Evolutionary conservation across 2,888 invertebrate species (phyloP).

Genomic region (Xylocampa areola): DNA sequence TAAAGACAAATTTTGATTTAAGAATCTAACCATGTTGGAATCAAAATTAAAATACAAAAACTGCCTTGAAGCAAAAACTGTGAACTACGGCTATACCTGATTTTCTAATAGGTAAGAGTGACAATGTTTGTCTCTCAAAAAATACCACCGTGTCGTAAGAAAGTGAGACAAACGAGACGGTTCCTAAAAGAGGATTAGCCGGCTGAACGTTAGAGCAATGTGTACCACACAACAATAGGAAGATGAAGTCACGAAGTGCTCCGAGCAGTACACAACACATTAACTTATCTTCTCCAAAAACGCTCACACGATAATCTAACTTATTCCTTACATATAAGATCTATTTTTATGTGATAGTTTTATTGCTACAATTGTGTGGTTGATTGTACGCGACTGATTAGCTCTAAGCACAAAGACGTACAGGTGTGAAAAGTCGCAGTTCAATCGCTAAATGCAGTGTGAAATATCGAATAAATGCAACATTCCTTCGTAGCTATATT

Average conservation of each 20-base stretch:
- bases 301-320: constrained; percentile 15
- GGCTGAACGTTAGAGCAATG: constrained; percentile 33
- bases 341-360: constrained; percentile 6
- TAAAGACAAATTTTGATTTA: too few species aligned
- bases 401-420: constrained; percentile 38
- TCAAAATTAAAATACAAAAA: too few species aligned
- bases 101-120: too few species aligned
- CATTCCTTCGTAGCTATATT: constrained; percentile 33
- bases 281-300: constrained; percentile 45
- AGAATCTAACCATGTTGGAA: too few species aligned
- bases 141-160: too few species aligned
- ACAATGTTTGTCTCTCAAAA: too few species aligned
- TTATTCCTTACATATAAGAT: constrained; percentile 11
- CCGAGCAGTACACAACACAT: constrained; percentile 38
- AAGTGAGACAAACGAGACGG: background rate
- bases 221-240: constrained; percentile 52
- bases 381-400: constrained; percentile 55
- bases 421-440: constrained; percentile 71
- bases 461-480: constrained; percentile 69
- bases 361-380: constrained; percentile 22
- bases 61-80: too few species aligned
- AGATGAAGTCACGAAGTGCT: constrained; percentile 58
- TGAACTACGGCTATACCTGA: too few species aligned
- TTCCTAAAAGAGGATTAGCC: constrained; percentile 11
- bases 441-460: constrained; percentile 67